Evolutionary conservation across 1,140 invertebrate genomes (phyloP).

Genomic region (Tetramorium simillimum): DNA sequence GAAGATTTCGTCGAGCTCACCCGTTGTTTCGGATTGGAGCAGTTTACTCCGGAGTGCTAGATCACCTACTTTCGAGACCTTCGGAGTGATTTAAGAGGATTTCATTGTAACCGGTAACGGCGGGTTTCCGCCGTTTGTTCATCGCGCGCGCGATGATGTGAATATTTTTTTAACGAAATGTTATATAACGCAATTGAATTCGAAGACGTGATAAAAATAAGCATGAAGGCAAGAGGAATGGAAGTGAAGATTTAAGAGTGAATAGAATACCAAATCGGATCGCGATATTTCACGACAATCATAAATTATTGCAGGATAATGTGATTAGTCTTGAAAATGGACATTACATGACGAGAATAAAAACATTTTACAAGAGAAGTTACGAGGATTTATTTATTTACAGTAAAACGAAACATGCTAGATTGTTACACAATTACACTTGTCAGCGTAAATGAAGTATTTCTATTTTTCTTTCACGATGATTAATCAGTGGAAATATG

Average conservation of each 20-base stretch:
- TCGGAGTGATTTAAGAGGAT: constrained; percentile 19
- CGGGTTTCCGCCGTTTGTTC: constrained; percentile 47
- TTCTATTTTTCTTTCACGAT: not conserved
- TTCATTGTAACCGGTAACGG: constrained; percentile 48
- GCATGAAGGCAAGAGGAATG: not conserved
- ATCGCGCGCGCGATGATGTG: not conserved
- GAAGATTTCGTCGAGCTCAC: not conserved
- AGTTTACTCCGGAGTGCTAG: not conserved
- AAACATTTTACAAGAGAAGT: not conserved
- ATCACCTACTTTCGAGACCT: constrained; percentile 62
- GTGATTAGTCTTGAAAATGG: not conserved
- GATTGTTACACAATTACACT: not conserved
- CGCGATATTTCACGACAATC: not conserved
- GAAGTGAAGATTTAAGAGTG: constrained; percentile 1
- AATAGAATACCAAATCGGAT: constrained; percentile 5
- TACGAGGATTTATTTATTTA: not conserved
- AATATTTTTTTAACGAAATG: constrained; percentile 10
- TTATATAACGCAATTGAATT: constrained; percentile 34
- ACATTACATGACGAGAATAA: not conserved
- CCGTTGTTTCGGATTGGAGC: constrained; percentile 14
- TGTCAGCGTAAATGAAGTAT: not conserved
- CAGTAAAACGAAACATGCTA: not conserved
- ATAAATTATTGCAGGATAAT: not conserved
- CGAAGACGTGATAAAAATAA: constrained; percentile 20
- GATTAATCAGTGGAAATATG: not conserved